Evolutionary conservation across 2,113 vertebrate genomes (phyloP).

Genomic region (Neoarius graeffei): DNA sequence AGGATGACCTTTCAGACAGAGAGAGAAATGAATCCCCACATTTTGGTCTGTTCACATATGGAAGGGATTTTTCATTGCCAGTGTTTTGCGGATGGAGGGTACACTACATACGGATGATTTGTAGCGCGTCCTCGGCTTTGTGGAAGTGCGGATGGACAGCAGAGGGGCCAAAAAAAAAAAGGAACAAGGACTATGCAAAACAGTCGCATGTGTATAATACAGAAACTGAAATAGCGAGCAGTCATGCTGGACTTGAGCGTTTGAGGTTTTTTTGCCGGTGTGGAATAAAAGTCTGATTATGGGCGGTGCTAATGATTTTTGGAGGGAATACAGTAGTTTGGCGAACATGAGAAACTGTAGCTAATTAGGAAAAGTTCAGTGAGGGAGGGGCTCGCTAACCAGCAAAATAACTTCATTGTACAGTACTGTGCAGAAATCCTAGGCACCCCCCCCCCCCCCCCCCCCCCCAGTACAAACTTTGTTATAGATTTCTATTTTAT

Average conservation of each 20-base stretch:
- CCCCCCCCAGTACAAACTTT: no score
- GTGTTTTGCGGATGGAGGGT: slow-evolving; percentile 48
- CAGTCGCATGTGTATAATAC: neutral
- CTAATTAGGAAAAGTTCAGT: neutral
- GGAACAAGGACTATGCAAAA: neutral
- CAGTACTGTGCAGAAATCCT: no score
- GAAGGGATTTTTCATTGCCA: slow-evolving; percentile 67
- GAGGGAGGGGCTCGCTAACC: neutral
- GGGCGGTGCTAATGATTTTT: neutral
- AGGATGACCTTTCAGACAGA: slow-evolving; percentile 61
- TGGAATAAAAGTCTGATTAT: neutral
- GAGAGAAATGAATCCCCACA: slow-evolving; percentile 16
- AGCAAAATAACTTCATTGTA: neutral
- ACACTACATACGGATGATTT: slow-evolving; percentile 44
- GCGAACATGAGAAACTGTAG: no score
- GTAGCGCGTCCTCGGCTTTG: slow-evolving; percentile 13
- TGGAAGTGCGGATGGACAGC: neutral
- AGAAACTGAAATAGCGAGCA: neutral
- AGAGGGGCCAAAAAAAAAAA: neutral
- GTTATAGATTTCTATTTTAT: no score
- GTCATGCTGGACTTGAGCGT: no score
- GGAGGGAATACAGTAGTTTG: neutral
- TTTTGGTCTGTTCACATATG: slow-evolving; percentile 68
- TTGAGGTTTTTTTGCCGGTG: neutral
- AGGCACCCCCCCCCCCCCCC: no score